Conservation (phyloP, 2,888 invertebrate genomes). For the Ormia ochracea region DNA sequence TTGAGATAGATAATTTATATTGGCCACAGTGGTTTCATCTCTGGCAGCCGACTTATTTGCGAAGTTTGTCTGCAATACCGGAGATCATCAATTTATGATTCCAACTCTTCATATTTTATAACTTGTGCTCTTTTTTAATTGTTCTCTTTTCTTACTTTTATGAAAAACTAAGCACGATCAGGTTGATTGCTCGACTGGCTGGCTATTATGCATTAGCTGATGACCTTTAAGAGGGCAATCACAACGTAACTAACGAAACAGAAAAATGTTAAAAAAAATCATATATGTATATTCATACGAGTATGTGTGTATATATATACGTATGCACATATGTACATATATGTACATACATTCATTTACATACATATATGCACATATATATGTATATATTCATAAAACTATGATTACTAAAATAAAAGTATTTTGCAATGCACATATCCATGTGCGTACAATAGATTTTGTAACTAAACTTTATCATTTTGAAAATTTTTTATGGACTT, state of each 20-base stretch:
- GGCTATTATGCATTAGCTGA: conserved; percentile 42
- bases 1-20: conserved; percentile 17
- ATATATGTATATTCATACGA: background rate
- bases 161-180: conserved; percentile 13
- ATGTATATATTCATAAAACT: background rate
- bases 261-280: background rate
- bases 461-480: conserved; percentile 19
- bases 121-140: background rate
- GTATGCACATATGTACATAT: conserved; percentile 13
- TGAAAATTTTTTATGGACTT: conserved; percentile 13
- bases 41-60: conserved; percentile 16
- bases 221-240: conserved; percentile 57
- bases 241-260: conserved; percentile 47
- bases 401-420: conserved; percentile 3
- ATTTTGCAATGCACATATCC: conserved; percentile 15
- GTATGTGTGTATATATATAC: background rate
- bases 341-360: background rate
- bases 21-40: background rate
- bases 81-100: conserved; percentile 40
- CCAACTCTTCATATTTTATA: conserved; percentile 29
- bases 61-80: conserved; percentile 15
- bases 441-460: background rate
- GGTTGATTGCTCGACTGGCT: background rate
- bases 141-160: conserved; percentile 3
- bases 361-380: no score